A percentile compares a stretch with the other conserved stretches of the same genome.
phyloP scores from a whole-genome alignment of 2,797 vertebrate genomes.

The Luscinia megarhynchos region DNA sequence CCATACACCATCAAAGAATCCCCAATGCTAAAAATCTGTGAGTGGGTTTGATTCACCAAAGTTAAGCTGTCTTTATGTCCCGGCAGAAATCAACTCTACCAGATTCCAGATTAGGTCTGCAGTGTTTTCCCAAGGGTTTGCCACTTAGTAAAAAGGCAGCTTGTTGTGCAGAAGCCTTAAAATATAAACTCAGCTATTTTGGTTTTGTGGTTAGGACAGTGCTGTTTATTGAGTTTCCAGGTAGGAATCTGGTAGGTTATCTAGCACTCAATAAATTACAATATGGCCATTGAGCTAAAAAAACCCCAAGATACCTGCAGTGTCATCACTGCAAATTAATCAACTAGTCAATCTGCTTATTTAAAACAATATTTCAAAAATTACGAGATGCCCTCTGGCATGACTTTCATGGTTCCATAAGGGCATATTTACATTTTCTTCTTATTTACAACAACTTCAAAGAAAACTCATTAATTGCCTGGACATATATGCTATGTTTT shows the following conservation, averaged over 20 bases:
- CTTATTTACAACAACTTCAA: not conserved
- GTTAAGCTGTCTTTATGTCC: conserved; percentile 29
- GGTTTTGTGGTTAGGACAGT: conserved; percentile 65
- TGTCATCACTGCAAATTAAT: not conserved
- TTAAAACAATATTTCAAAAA: not conserved
- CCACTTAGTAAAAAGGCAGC: conserved; percentile 46
- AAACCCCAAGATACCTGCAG: not conserved
- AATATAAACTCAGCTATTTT: conserved; percentile 33
- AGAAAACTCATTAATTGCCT: not conserved
- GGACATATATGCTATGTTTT: not conserved
- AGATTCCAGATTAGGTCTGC: conserved; percentile 20
- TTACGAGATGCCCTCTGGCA: not conserved
- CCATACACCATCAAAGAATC: not conserved
- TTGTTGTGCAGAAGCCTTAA: conserved; percentile 30
- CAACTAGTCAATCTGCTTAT: not conserved
- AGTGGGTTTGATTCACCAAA: conserved; percentile 27
- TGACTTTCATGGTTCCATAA: not conserved
- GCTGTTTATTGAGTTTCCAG: conserved; percentile 55
- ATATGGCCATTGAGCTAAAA: not conserved
- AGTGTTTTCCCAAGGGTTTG: conserved; percentile 25
- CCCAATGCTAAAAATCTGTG: not conserved
- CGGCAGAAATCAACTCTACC: not conserved
- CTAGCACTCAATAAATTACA: conserved; percentile 46
- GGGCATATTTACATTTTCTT: not conserved
- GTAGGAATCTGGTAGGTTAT: conserved; percentile 51